These are phyloP conservation scores for Pardosa pseudoannulata DNA, from an alignment of 2,888 invertebrate genomes.

Conservation along the genomic window DNA sequence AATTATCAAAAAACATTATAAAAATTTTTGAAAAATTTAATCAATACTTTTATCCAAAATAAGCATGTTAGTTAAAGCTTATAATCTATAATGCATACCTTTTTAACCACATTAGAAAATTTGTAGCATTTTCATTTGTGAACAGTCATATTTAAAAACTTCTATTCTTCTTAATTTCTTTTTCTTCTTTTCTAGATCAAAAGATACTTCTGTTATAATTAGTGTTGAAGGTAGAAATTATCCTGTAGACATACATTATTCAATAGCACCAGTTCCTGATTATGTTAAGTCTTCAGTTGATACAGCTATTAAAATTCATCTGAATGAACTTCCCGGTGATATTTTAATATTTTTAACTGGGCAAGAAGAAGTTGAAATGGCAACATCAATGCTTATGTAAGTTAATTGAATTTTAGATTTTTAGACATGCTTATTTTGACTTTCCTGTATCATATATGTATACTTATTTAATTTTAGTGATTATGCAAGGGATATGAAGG, in stretches of 20 bases:
- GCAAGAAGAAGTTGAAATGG: constrained; percentile 93
- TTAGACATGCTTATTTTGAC: neutral
- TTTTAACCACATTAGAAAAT: no score
- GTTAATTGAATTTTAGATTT: constrained; percentile 55
- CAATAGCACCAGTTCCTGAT: constrained; percentile 90
- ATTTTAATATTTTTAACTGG: constrained; percentile 95
- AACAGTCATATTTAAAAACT: neutral
- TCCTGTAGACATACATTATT: constrained; percentile 91
- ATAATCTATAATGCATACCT: no score
- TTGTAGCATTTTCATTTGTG: no score
- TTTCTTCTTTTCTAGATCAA: constrained; percentile 75
- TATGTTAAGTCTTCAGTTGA: constrained; percentile 92
- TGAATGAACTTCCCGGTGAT: constrained; percentile 86
- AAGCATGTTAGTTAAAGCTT: no score
- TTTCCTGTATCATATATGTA: neutral
- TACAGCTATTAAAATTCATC: constrained; percentile 91
- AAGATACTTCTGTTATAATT: constrained; percentile 87
- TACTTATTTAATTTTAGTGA: constrained; percentile 50
- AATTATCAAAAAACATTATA: no score
- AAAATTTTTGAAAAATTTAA: no score
- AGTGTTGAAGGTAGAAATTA: constrained; percentile 92
- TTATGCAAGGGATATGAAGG: constrained; percentile 76
- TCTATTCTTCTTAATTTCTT: neutral
- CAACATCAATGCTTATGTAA: constrained; percentile 79
- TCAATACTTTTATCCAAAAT: no score